Conservation (phyloP, 2,797 vertebrate species). For the Danio tinwini region DNA sequence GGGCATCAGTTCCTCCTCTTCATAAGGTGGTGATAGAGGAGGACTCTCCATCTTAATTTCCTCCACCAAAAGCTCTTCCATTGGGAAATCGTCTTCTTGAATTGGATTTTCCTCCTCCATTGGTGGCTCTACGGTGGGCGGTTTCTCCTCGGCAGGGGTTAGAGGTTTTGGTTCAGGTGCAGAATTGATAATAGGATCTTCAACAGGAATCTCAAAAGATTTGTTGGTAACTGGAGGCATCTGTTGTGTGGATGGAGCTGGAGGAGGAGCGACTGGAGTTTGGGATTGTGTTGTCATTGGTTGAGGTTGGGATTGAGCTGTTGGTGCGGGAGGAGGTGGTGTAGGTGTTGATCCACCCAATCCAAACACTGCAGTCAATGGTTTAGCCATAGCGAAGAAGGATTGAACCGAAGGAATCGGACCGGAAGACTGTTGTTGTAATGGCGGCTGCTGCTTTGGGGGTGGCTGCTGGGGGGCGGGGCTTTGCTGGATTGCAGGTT, state of each 20-base stretch:
- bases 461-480: slow-evolving; percentile 58
- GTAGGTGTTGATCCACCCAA: slow-evolving; percentile 76
- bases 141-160: slow-evolving; percentile 40
- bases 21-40: slow-evolving; percentile 64
- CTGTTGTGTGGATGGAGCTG: slow-evolving; percentile 51
- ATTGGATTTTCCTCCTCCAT: slow-evolving; percentile 32
- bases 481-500: slow-evolving; percentile 53
- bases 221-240: slow-evolving; percentile 52
- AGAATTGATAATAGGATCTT: slow-evolving; percentile 49
- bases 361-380: slow-evolving; percentile 79
- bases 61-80: slow-evolving; percentile 61
- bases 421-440: slow-evolving; percentile 68
- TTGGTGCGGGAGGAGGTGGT: slow-evolving; percentile 67
- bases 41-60: slow-evolving; percentile 66
- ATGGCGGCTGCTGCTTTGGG: slow-evolving; percentile 61
- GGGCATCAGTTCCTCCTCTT: slow-evolving; percentile 65
- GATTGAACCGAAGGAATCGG: slow-evolving; percentile 75
- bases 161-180: slow-evolving; percentile 52
- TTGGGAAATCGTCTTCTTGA: slow-evolving; percentile 67
- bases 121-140: slow-evolving; percentile 57
- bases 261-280: slow-evolving; percentile 7
- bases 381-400: slow-evolving; percentile 84
- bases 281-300: slow-evolving; percentile 43
- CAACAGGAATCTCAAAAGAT: slow-evolving; percentile 39
- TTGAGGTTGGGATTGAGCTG: slow-evolving; percentile 69